A percentile compares a stretch with the other conserved stretches of the same genome.
phyloP scores from a whole-genome alignment of 2,888 invertebrate genomes.

The Agrochola circellaris region DNA sequence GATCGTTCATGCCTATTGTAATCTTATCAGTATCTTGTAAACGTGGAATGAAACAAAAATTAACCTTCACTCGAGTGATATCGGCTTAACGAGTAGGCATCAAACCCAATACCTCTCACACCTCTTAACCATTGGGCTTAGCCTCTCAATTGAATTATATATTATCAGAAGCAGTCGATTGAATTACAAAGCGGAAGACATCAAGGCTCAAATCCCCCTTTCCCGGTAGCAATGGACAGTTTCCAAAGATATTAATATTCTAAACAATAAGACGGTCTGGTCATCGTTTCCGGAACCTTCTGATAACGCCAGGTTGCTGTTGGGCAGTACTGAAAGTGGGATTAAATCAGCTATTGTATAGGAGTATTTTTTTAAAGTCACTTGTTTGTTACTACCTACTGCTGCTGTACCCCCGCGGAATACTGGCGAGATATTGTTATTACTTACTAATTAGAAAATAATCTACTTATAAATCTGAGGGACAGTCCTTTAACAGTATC shows the following conservation, averaged over 20 bases:
- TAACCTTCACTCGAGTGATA: not conserved
- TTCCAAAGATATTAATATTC: slow-evolving; percentile 44
- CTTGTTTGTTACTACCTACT: no score
- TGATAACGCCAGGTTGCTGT: slow-evolving; percentile 27
- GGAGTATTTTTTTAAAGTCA: no score
- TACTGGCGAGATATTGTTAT: no score
- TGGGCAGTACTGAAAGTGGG: not conserved
- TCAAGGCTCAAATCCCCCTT: not conserved
- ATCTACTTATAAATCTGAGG: no score
- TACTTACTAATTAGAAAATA: no score
- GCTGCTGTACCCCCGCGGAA: no score
- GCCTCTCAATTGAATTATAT: slow-evolving; percentile 14
- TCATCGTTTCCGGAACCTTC: slow-evolving; percentile 33
- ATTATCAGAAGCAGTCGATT: slow-evolving; percentile 40
- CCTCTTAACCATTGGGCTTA: not conserved
- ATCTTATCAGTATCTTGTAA: not conserved
- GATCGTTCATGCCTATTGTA: not conserved
- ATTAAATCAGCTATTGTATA: not conserved
- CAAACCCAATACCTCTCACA: not conserved
- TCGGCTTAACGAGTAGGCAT: not conserved
- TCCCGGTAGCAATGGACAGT: slow-evolving; percentile 21
- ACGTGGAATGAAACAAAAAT: not conserved
- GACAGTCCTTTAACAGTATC: no score
- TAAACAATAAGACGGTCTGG: slow-evolving; percentile 35
- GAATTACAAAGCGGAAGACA: slow-evolving; percentile 29